Evolutionary conservation across 1,140 invertebrate species (phyloP).

Genomic region (Agrilus planipennis): DNA sequence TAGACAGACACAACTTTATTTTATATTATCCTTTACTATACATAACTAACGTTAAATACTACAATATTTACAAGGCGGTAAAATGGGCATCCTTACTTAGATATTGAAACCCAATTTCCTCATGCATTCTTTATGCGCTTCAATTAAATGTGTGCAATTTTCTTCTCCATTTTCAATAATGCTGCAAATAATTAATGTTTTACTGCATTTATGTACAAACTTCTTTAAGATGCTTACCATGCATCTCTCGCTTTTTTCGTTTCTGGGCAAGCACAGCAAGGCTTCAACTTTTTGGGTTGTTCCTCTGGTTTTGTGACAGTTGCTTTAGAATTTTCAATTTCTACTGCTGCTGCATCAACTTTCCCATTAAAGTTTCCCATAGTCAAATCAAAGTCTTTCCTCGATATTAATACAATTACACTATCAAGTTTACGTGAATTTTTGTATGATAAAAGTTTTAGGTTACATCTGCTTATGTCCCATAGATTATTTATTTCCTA

Average conservation of each 20-base stretch:
- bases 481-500: too few relatives aligned
- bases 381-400: not conserved
- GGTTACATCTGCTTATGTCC: too few relatives aligned
- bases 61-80: too few relatives aligned
- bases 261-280: conserved; percentile 96
- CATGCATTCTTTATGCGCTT: conserved; percentile 96
- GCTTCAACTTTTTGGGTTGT: conserved; percentile 69
- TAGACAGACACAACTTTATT: too few relatives aligned
- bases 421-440: too few relatives aligned
- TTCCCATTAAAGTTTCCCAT: conserved; percentile 26
- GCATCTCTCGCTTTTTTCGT: conserved; percentile 82
- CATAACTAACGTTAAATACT: too few relatives aligned
- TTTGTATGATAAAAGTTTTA: too few relatives aligned
- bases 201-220: too few relatives aligned
- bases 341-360: conserved; percentile 29
- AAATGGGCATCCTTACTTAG: conserved; percentile 34
- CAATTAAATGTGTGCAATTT: conserved; percentile 79
- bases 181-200: conserved; percentile 60
- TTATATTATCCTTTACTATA: too few relatives aligned
- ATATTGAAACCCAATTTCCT: conserved; percentile 90
- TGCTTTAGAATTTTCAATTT: conserved; percentile 8
- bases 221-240: conserved; percentile 79
- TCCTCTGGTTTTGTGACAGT: conserved; percentile 27
- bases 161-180: conserved; percentile 90
- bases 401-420: too few relatives aligned